These are phyloP conservation scores for Ennomos erosarius DNA, from an alignment of 2,888 invertebrate species.

Conservation along the genomic window DNA sequence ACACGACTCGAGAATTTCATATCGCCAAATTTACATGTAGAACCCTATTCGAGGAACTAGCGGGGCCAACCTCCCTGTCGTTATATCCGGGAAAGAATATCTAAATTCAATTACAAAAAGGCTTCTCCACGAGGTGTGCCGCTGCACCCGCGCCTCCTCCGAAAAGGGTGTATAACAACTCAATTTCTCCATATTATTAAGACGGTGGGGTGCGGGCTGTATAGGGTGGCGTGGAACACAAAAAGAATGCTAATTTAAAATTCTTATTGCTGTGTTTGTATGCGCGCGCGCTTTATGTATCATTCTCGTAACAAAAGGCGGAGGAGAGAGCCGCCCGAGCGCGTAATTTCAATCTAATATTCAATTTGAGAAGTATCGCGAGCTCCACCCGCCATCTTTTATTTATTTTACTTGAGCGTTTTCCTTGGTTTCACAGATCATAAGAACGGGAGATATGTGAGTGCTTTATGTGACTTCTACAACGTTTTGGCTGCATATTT, in stretches of 20 bases:
- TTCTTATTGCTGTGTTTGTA: slow-evolving; percentile 82
- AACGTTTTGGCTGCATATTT: slow-evolving; percentile 29
- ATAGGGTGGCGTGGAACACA: slow-evolving; percentile 76
- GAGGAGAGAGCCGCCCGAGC: slow-evolving; percentile 77
- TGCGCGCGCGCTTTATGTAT: slow-evolving; percentile 83
- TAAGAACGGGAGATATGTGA: slow-evolving; percentile 51
- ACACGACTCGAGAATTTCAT: slow-evolving; percentile 70
- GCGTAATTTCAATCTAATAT: slow-evolving; percentile 85
- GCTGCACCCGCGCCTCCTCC: slow-evolving; percentile 81
- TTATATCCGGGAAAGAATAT: slow-evolving; percentile 80
- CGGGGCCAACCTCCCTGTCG: slow-evolving; percentile 68
- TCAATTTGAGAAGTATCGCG: slow-evolving; percentile 81
- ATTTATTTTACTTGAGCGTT: slow-evolving; percentile 73
- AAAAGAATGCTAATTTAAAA: slow-evolving; percentile 86
- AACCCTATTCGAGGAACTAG: slow-evolving; percentile 69
- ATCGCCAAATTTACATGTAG: slow-evolving; percentile 68
- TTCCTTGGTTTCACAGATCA: slow-evolving; percentile 64
- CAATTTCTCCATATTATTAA: slow-evolving; percentile 84
- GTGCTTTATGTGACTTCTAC: slow-evolving; percentile 37
- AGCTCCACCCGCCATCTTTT: slow-evolving; percentile 73
- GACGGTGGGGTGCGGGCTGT: slow-evolving; percentile 70
- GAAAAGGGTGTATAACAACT: slow-evolving; percentile 83
- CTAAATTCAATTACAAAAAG: slow-evolving; percentile 85
- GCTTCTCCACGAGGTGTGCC: slow-evolving; percentile 78
- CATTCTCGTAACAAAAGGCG: slow-evolving; percentile 79